Base-by-base conservation (phyloP, 1,140 invertebrate genomes). In the Ptiloglossa arizonensis region DNA sequence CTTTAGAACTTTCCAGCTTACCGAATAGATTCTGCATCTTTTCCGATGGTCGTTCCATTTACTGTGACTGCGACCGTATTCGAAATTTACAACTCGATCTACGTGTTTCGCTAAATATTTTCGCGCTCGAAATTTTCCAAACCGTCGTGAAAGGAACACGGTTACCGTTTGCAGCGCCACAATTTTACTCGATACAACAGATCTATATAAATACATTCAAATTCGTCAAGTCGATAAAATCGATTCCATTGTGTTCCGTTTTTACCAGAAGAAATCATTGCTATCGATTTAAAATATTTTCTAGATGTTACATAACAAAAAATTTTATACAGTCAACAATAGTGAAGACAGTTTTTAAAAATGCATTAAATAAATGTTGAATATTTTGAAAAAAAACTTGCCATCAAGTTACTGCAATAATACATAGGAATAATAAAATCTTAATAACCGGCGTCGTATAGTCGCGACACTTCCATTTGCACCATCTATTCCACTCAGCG, bases 1-100 rank as follows among this genome's bases (percentile, higher is more conserved):
- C 38, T 76, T 52, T 29, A 32, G 29, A 62, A 81, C 27, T 81
- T 67, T 64, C 56, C 27, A 63, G 19, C 19, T 59, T 44, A 48
- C 41, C 17, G 29, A 59, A 67, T 68, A 38, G 29, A 68, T 46
- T 68, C 60, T 52, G 38, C 46, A 29, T 1, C 44, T 52, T 41
- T 24, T 38, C 24, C 11, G 22, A 52, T 15, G 5, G 56, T 4
- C 50, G 69, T 71, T n/a, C 70, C n/a, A 62, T 72, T 63, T 50
- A 71, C 41, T 29, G 13, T n/a, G 22, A n/a, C n/a, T 15, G n/a
- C 35, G 4, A 41, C 46, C 19, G 24, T 64, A 54, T 64, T 54
- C 35, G 48, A 29, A 73, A 73, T 73, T 73, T 73, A 29, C 24
- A 29, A 1, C 24, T 29, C 9, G 17, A 38, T 63, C 19, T 19